phyloP scores from a whole-genome alignment of 2,113 vertebrate species.

The Ploceus nigricollis region DNA sequence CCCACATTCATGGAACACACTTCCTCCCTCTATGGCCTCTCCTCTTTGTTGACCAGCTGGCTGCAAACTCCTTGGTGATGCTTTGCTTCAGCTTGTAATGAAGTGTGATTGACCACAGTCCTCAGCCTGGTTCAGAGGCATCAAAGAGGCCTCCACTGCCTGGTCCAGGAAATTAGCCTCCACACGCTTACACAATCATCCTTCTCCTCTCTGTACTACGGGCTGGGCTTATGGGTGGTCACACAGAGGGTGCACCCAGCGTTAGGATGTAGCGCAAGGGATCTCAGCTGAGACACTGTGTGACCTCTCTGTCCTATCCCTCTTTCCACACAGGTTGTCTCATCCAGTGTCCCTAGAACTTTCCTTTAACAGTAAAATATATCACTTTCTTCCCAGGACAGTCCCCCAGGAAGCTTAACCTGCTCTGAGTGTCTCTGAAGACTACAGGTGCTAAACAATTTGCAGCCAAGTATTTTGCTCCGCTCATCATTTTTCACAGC shows the following conservation, averaged over 20 bases:
- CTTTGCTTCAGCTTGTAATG: not conserved
- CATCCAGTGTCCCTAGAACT: not conserved
- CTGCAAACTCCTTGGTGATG: not conserved
- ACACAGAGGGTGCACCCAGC: not conserved
- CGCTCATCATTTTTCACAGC: not conserved
- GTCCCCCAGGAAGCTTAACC: not conserved
- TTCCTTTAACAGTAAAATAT: not conserved
- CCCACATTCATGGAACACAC: not conserved
- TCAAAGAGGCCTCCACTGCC: not conserved
- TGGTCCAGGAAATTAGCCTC: not conserved
- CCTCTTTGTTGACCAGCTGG: not conserved
- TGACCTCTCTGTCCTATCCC: not conserved
- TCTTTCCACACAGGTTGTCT: not conserved
- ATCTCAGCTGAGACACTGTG: rapidly evolving
- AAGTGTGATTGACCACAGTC: not conserved
- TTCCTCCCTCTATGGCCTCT: not conserved
- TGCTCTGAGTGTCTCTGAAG: not conserved
- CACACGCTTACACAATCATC: not conserved
- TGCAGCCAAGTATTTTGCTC: not conserved
- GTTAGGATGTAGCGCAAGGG: not conserved
- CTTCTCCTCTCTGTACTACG: not conserved
- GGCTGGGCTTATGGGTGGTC: not conserved
- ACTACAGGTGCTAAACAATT: not conserved
- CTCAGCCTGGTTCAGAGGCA: not conserved
- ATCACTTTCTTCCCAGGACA: not conserved